Conservation (phyloP, 2,797 vertebrate genomes). For the Enteromius mattozi region DNA sequence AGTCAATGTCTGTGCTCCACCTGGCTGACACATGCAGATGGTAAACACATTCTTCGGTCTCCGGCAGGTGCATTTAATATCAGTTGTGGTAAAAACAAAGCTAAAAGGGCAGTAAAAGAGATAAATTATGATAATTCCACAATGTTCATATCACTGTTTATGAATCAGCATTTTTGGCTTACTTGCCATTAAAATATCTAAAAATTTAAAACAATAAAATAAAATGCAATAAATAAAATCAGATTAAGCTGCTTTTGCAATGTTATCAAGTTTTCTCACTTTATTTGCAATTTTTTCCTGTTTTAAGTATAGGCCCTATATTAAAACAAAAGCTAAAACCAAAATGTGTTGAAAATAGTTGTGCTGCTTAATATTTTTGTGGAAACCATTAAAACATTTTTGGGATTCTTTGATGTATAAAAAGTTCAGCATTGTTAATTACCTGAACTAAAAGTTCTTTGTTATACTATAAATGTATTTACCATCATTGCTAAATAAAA, state of each 20-base stretch:
- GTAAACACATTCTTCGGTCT: constrained; percentile 65
- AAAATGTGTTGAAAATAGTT: background rate
- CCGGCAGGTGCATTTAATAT: constrained; percentile 26
- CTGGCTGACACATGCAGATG: constrained; percentile 60
- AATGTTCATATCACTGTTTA: background rate
- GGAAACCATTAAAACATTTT: background rate
- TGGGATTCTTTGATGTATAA: background rate
- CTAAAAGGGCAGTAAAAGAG: background rate
- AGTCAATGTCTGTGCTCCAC: constrained; percentile 58
- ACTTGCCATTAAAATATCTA: background rate
- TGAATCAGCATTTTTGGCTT: background rate
- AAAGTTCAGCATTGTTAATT: background rate
- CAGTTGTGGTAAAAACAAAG: background rate
- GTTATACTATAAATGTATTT: background rate
- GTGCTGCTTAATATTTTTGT: background rate
- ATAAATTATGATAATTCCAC: background rate
- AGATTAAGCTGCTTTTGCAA: background rate
- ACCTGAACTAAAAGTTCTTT: background rate
- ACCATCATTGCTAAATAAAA: background rate
- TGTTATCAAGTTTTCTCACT: background rate
- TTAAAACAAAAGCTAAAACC: background rate
- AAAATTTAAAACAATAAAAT: background rate
- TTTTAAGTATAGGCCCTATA: background rate
- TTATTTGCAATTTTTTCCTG: background rate
- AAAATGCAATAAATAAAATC: background rate